Percentiles rank a stretch among this genome's conserved stretches.
phyloP scores from a whole-genome alignment of 1,140 invertebrate species.

The Pollicipes pollicipes region DNA sequence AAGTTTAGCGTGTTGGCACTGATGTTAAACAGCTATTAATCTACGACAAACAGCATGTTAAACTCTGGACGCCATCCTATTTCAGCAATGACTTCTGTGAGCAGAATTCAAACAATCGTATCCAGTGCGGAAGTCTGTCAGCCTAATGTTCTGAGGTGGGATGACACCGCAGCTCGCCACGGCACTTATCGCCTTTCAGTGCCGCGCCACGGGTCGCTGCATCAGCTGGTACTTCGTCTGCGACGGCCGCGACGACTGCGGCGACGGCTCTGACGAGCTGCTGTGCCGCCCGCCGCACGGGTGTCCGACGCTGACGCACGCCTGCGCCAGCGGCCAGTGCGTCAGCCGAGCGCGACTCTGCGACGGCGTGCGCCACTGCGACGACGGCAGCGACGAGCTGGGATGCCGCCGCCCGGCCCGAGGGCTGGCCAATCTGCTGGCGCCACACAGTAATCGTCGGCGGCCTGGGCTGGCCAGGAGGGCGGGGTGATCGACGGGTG shows the following conservation, averaged over 20 bases:
- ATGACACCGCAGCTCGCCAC: no score
- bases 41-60: no score
- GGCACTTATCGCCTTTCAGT: conserved; percentile 18
- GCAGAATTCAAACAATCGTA: no score
- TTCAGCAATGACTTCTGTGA: no score
- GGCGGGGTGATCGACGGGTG: no score
- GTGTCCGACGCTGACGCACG: conserved; percentile 42
- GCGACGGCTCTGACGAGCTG: conserved; percentile 21
- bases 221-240: conserved; percentile 28
- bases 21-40: no score
- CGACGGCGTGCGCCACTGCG: conserved; percentile 57
- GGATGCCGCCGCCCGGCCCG: conserved; percentile 36
- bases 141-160: no score
- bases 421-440: neutral
- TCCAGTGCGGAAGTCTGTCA: no score
- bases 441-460: neutral
- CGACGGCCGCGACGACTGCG: conserved; percentile 24
- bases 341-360: conserved; percentile 53
- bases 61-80: no score
- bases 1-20: no score
- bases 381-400: conserved; percentile 57
- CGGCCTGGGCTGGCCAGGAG: no score
- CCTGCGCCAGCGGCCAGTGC: conserved; percentile 41
- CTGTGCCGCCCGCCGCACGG: conserved; percentile 22
- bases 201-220: conserved; percentile 26